These are phyloP conservation scores for Rhizomys pruinosus DNA, from an alignment of 2,113 vertebrate species.

Conservation along the genomic window DNA sequence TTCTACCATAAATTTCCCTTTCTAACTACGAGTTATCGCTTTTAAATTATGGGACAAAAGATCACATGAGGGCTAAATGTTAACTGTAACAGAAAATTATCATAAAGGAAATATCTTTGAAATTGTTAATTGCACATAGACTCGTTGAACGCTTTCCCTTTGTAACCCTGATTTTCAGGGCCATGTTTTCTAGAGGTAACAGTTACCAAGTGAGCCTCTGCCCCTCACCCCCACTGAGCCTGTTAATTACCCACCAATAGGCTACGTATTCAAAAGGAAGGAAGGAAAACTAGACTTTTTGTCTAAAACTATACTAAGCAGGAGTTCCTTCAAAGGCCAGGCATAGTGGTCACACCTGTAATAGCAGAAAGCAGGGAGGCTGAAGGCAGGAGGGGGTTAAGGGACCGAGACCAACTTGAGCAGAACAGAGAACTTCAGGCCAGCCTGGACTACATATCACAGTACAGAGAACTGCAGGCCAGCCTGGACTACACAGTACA, in stretches of 20 bases:
- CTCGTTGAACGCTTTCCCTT: constrained; percentile 61
- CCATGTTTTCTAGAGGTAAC: no score
- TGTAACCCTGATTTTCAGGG: constrained; percentile 66
- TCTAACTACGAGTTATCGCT: constrained; percentile 75
- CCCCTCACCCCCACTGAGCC: no score
- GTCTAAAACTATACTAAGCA: neutral
- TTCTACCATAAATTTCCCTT: neutral
- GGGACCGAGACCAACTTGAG: neutral
- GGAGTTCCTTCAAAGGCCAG: neutral
- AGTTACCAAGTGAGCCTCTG: no score
- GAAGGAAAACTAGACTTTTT: neutral
- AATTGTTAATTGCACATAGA: constrained; percentile 65
- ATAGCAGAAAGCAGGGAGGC: neutral
- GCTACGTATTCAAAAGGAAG: neutral
- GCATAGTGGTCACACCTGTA: neutral
- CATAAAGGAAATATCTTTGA: neutral
- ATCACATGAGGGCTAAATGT: constrained; percentile 65
- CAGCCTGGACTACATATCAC: neutral
- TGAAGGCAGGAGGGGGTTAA: neutral
- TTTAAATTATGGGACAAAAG: constrained; percentile 59
- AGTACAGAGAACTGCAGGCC: no score
- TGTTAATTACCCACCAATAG: neutral
- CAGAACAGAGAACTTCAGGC: neutral
- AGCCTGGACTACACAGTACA: no score
- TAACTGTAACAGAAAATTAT: constrained; percentile 63